Conservation (phyloP, 35 echinoderm and acorn worm genomes). For the Stichopus chloronotus region DNA sequence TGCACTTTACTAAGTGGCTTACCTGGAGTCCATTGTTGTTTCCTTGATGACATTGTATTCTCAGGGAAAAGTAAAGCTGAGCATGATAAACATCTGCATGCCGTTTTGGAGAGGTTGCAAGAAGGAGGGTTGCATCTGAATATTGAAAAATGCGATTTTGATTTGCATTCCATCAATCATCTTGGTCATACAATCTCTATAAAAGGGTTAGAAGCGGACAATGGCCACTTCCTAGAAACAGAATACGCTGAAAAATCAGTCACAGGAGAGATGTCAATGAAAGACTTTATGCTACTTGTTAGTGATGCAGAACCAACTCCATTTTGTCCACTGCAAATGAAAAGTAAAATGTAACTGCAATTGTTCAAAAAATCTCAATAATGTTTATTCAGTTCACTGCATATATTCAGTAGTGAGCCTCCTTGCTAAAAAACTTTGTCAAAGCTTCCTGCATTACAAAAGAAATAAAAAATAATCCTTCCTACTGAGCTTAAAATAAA, state of each 20-base stretch:
- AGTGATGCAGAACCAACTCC: neutral
- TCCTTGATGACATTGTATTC: too few species aligned
- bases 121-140: too few species aligned
- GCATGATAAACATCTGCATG: too few species aligned
- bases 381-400: neutral
- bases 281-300: neutral
- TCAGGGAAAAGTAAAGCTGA: too few species aligned
- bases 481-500: too few species aligned
- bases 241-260: neutral
- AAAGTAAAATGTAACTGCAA: neutral
- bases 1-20: too few species aligned
- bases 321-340: neutral
- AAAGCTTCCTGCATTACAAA: conserved; percentile 22
- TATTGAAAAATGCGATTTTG: too few species aligned
- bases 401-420: neutral
- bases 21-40: too few species aligned
- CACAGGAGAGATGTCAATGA: neutral
- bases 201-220: too few species aligned
- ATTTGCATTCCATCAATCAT: too few species aligned
- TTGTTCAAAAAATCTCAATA: neutral
- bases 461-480: neutral
- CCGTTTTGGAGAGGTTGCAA: too few species aligned
- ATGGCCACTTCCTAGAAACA: conserved; percentile 15
- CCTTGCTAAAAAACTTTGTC: neutral
- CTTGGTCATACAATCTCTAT: too few species aligned